Percentiles rank a stretch among this genome's conserved stretches.
phyloP scores from a whole-genome alignment of 1,140 invertebrate genomes.

The Psilanteris sp. region DNA sequence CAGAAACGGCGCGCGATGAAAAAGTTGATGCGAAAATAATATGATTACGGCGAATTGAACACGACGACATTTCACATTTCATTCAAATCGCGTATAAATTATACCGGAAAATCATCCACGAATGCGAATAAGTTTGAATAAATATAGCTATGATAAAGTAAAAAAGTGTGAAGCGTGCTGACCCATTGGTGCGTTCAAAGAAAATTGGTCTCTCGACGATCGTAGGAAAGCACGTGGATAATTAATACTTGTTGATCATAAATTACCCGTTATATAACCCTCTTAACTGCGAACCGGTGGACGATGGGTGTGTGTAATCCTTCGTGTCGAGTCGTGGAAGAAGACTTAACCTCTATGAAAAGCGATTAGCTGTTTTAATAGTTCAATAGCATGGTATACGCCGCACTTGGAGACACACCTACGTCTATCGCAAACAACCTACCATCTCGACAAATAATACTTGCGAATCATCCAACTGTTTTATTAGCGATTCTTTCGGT shows the following conservation, averaged over 20 bases:
- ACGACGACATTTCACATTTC: too few relatives aligned
- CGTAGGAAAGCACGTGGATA: constrained; percentile 46
- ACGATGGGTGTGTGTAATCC: constrained; percentile 54
- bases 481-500: constrained; percentile 17
- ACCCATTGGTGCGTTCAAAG: constrained; percentile 23
- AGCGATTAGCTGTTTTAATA: constrained; percentile 58
- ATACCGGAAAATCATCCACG: too few relatives aligned
- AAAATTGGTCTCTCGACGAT: constrained; percentile 48
- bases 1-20: too few relatives aligned
- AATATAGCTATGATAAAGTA: constrained; percentile 10
- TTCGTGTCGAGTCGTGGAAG: constrained; percentile 41
- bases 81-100: too few relatives aligned
- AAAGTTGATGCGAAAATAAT: too few relatives aligned
- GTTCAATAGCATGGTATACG: constrained; percentile 37
- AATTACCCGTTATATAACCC: constrained; percentile 65
- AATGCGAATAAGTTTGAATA: background rate
- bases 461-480: constrained; percentile 34
- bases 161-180: constrained; percentile 31
- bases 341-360: constrained; percentile 54
- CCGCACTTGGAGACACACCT: constrained; percentile 26
- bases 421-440: background rate
- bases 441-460: constrained; percentile 21
- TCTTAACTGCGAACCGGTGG: constrained; percentile 38
- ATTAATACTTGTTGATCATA: constrained; percentile 63
- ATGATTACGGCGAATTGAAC: too few relatives aligned